Conservation (phyloP, 1,140 invertebrate genomes). For the Conopomorpha cramerella region DNA sequence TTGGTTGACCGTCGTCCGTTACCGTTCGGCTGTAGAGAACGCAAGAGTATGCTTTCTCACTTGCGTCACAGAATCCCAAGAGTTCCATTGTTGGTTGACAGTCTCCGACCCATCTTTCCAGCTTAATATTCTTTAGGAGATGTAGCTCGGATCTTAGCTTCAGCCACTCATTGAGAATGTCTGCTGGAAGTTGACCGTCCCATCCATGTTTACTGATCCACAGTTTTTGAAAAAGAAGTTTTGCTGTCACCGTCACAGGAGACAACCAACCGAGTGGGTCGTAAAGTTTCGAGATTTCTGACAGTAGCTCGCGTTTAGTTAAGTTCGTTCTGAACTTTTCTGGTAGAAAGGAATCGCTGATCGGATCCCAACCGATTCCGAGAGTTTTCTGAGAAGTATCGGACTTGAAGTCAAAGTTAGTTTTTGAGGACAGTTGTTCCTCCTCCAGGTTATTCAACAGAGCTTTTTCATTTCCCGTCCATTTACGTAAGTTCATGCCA, state of each 20-base stretch:
- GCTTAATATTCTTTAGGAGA: constrained; percentile 11
- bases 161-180: constrained; percentile 13
- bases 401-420: constrained; percentile 10
- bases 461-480: constrained; percentile 12
- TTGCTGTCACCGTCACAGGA: constrained; percentile 27
- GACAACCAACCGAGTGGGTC: constrained; percentile 30
- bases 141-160: constrained; percentile 10
- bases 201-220: constrained; percentile 24
- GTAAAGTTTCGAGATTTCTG: constrained; percentile 22
- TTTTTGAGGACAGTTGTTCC: constrained; percentile 5
- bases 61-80: constrained; percentile 24
- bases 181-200: constrained; percentile 23
- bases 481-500: constrained; percentile 20
- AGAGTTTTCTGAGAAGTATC: constrained; percentile 16
- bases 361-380: constrained; percentile 17
- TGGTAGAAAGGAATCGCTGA: constrained; percentile 11
- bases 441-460: constrained; percentile 7
- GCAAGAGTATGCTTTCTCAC: constrained; percentile 13
- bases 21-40: constrained; percentile 17
- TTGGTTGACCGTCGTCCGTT: constrained; percentile 10
- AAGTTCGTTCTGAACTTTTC: constrained; percentile 3
- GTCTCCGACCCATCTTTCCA: constrained; percentile 12
- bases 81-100: constrained; percentile 10
- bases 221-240: constrained; percentile 37
- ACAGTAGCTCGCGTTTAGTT: constrained; percentile 19